phyloP scores from a whole-genome alignment of 2,113 vertebrate species.

The Tetraodon nigroviridis region DNA sequence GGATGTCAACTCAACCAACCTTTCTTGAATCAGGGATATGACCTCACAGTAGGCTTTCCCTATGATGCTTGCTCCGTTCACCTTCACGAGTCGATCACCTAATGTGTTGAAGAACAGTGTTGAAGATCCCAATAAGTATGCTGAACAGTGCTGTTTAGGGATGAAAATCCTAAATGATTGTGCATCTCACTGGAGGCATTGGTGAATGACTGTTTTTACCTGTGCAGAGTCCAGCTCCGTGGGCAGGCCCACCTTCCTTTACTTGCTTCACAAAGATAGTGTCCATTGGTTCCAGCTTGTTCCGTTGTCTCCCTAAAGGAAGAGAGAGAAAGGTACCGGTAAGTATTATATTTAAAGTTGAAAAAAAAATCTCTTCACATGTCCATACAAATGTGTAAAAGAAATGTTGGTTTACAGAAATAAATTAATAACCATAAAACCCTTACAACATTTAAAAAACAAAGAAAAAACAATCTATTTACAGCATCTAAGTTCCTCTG shows the following conservation, averaged over 20 bases:
- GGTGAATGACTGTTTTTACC: conserved; percentile 66
- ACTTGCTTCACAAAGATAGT: conserved; percentile 99
- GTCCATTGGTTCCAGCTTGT: conserved; percentile 93
- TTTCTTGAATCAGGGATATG: conserved; percentile 95
- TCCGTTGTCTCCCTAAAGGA: conserved; percentile 83
- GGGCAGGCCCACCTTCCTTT: conserved; percentile 90
- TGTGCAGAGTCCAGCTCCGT: conserved; percentile 91
- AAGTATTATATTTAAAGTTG: background rate
- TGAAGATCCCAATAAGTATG: background rate
- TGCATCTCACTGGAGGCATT: no score
- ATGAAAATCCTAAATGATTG: no score
- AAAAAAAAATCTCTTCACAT: background rate
- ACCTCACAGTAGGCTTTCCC: conserved; percentile 98
- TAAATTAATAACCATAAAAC: no score
- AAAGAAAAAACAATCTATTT: background rate
- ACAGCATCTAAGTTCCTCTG: background rate
- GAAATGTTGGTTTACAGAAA: no score
- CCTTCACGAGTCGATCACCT: conserved; percentile 98
- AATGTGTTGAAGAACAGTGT: background rate
- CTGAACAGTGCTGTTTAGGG: no score
- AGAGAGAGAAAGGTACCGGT: background rate
- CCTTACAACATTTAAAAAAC: no score
- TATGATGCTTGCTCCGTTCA: conserved; percentile 95
- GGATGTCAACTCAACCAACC: conserved; percentile 67
- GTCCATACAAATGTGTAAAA: background rate